Conservation (phyloP, 2,888 invertebrate genomes). For the Harpagoxenus sublaevis region DNA sequence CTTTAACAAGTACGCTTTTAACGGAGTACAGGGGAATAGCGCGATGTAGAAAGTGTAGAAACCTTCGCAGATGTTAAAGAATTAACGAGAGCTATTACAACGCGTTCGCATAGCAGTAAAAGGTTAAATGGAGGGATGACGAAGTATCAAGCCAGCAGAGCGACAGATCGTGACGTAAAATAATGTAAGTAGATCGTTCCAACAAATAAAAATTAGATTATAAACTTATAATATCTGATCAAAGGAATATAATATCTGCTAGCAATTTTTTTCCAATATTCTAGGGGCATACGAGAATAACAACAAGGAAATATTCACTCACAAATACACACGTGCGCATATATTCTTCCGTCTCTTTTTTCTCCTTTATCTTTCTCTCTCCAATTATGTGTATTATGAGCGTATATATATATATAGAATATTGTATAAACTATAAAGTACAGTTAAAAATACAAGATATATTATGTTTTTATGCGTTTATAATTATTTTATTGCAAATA, state of each 20-base stretch:
- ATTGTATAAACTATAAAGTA: too few relatives aligned
- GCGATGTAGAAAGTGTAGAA: constrained; percentile 30
- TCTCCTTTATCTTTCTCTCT: background rate
- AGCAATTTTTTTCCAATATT: background rate
- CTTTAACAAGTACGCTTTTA: constrained; percentile 46
- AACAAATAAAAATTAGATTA: constrained; percentile 17
- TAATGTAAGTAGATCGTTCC: background rate
- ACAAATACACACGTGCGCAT: background rate
- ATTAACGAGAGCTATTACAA: constrained; percentile 31
- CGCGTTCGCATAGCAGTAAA: constrained; percentile 24
- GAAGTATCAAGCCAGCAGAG: constrained; percentile 7
- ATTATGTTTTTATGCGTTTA: background rate
- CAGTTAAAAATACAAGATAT: background rate
- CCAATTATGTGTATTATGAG: background rate
- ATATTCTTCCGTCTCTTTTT: too few relatives aligned
- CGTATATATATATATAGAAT: too few relatives aligned
- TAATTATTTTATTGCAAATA: background rate
- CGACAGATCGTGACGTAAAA: constrained; percentile 15
- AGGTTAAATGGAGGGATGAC: constrained; percentile 35
- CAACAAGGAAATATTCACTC: background rate
- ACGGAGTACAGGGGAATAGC: constrained; percentile 11
- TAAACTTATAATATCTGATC: constrained; percentile 7
- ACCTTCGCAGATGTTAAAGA: constrained; percentile 43
- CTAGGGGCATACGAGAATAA: background rate
- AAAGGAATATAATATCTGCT: background rate